Conservation (phyloP, 2,888 invertebrate species). For the Auanema sp. region DNA sequence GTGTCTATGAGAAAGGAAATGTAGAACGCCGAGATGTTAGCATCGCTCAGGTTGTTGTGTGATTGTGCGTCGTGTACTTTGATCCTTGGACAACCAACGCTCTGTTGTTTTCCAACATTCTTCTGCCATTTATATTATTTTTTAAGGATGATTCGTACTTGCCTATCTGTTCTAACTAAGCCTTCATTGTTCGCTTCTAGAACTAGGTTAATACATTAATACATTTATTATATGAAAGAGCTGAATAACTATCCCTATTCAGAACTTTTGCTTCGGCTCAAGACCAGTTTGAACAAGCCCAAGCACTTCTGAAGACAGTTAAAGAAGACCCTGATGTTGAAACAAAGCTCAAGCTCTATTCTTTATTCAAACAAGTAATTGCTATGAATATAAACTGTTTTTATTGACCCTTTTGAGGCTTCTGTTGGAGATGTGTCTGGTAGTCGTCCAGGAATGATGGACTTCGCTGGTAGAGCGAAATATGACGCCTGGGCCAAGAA, state of each 20-base stretch:
- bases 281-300: constrained; percentile 49
- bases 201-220: no score
- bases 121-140: no score
- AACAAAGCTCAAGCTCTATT: constrained; percentile 69
- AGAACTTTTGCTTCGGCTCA: constrained; percentile 13
- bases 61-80: neutral
- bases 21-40: no score
- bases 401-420: constrained; percentile 31
- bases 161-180: no score
- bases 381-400: neutral
- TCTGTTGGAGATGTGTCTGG: constrained; percentile 67
- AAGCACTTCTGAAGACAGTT: constrained; percentile 51
- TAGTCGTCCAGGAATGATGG: constrained; percentile 70
- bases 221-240: no score
- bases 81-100: no score
- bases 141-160: no score
- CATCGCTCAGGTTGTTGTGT: no score
- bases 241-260: no score
- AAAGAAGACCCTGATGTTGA: constrained; percentile 68
- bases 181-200: no score
- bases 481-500: constrained; percentile 70
- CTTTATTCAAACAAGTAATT: constrained; percentile 70
- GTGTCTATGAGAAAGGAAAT: no score
- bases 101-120: no score
- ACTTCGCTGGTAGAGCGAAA: constrained; percentile 70